These are phyloP conservation scores for Pristionchus maxplancki DNA, from an alignment of 2,888 invertebrate species.

Conservation along the genomic window DNA sequence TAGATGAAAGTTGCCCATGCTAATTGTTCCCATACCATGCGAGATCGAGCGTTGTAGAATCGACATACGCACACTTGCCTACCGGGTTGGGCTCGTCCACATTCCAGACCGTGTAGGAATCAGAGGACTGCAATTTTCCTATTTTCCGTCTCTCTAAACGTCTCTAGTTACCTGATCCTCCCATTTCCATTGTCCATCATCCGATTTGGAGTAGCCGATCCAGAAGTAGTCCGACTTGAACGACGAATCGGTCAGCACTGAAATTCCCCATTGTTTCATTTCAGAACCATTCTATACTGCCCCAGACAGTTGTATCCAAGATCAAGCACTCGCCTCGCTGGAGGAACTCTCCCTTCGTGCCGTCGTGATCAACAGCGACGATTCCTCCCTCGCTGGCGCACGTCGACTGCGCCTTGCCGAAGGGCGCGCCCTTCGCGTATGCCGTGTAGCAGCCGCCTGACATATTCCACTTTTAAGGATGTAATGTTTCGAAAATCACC, in stretches of 20 bases:
- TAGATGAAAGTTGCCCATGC: too few species aligned
- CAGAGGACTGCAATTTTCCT: background rate
- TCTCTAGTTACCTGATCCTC: conserved; percentile 4
- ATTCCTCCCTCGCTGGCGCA: background rate
- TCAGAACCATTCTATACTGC: too few species aligned
- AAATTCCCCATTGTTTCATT: too few species aligned
- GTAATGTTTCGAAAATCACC: background rate
- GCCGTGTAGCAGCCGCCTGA: background rate
- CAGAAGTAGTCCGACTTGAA: conserved; percentile 7
- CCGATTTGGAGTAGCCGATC: background rate
- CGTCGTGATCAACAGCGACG: background rate
- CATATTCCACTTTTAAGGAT: background rate
- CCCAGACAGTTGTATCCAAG: too few species aligned
- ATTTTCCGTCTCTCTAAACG: too few species aligned
- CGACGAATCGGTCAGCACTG: background rate
- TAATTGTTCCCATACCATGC: background rate
- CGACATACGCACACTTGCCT: background rate
- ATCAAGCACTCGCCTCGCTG: background rate
- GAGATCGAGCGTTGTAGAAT: background rate
- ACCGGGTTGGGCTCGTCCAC: background rate
- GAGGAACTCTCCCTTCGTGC: background rate
- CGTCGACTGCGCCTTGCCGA: background rate
- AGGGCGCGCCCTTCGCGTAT: background rate
- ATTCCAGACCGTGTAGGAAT: background rate
- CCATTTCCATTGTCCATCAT: background rate